Evolutionary conservation across 2,888 invertebrate species (phyloP).

Genomic region (Drosophila neotestacea): DNA sequence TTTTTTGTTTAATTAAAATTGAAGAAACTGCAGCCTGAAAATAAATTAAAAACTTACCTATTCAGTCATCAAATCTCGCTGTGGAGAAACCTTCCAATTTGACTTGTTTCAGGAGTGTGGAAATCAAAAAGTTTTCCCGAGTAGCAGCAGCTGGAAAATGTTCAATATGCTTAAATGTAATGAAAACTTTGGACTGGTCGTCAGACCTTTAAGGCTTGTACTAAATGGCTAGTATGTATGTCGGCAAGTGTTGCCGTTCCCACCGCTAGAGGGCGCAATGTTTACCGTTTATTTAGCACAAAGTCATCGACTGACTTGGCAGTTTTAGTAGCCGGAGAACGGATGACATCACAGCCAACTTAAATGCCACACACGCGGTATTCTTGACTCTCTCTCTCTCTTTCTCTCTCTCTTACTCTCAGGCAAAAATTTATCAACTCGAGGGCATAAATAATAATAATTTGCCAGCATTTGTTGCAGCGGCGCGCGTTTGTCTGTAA

Average conservation of each 20-base stretch:
- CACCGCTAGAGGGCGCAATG: slow-evolving; percentile 41
- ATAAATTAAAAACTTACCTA: slow-evolving; percentile 48
- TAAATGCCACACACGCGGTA: slow-evolving; percentile 82
- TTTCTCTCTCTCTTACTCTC: neutral
- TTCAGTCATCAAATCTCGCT: slow-evolving; percentile 44
- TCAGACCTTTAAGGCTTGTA: slow-evolving; percentile 22
- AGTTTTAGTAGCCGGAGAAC: slow-evolving; percentile 37
- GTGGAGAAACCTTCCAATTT: slow-evolving; percentile 29
- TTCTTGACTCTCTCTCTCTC: slow-evolving; percentile 40
- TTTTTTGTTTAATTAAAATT: slow-evolving; percentile 57
- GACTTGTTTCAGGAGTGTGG: neutral
- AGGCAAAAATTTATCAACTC: slow-evolving; percentile 59
- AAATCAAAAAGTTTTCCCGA: slow-evolving; percentile 45
- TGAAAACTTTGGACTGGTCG: slow-evolving; percentile 38
- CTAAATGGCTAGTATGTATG: slow-evolving; percentile 59
- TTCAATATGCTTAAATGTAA: slow-evolving; percentile 41
- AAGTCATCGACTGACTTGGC: slow-evolving; percentile 77
- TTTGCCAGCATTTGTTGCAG: slow-evolving; percentile 67
- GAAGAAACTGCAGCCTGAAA: slow-evolving; percentile 39
- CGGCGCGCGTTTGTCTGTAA: slow-evolving; percentile 75
- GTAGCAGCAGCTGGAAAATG: slow-evolving; percentile 51
- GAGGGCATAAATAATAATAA: slow-evolving; percentile 76
- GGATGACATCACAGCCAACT: slow-evolving; percentile 72
- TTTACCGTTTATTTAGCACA: slow-evolving; percentile 61
- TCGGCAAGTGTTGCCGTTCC: slow-evolving; percentile 31